Conservation (phyloP, 2,888 invertebrate species). For the Cosmopolites sordidus region DNA sequence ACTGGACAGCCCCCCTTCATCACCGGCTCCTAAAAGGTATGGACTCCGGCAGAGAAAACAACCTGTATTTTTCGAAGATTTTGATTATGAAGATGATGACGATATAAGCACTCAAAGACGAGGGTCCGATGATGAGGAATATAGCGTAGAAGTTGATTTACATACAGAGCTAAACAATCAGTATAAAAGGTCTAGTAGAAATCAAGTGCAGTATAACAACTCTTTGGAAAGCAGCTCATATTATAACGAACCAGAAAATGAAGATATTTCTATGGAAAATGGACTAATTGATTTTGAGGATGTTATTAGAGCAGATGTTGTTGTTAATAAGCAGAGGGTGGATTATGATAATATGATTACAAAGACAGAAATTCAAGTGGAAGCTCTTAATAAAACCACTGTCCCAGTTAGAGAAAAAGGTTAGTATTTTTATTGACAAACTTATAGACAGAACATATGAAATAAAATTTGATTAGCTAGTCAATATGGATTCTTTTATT, state of each 20-base stretch:
- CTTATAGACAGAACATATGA: no score
- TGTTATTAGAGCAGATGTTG: slow-evolving; percentile 41
- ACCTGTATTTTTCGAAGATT: slow-evolving; percentile 40
- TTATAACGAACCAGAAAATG: slow-evolving; percentile 16
- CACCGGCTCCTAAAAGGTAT: slow-evolving; percentile 37
- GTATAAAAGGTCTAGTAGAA: background rate
- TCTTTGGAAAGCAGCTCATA: background rate
- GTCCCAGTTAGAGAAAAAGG: slow-evolving; percentile 19
- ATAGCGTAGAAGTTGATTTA: slow-evolving; percentile 33
- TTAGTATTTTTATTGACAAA: no score
- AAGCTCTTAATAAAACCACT: slow-evolving; percentile 13
- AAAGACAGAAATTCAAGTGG: slow-evolving; percentile 36
- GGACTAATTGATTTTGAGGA: slow-evolving; percentile 41
- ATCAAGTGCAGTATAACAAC: background rate
- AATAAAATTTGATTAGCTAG: no score
- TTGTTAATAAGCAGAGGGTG: slow-evolving; percentile 38
- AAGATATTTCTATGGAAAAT: slow-evolving; percentile 25
- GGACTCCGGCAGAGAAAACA: slow-evolving; percentile 38
- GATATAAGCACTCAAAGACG: slow-evolving; percentile 10
- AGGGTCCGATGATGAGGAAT: slow-evolving; percentile 36
- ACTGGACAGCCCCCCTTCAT: slow-evolving; percentile 24
- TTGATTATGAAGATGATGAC: slow-evolving; percentile 43
- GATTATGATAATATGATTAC: slow-evolving; percentile 40
- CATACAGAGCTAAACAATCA: background rate
- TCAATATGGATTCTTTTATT: no score